Evolutionary conservation across 2,113 vertebrate genomes (phyloP).

Genomic region (Crotalus viridis): DNA sequence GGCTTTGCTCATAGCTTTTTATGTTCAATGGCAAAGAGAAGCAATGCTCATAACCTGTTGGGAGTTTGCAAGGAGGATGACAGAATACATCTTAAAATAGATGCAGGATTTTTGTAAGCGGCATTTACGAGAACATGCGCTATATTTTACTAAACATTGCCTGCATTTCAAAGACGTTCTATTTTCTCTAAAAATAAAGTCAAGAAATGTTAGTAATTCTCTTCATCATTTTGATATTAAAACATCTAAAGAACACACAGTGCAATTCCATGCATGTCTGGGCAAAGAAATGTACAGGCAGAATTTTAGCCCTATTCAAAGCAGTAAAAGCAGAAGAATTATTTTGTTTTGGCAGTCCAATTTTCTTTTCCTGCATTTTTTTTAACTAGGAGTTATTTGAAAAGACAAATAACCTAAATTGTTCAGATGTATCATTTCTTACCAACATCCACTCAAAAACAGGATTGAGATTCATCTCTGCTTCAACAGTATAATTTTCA

Average conservation of each 20-base stretch:
- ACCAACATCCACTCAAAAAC: background rate
- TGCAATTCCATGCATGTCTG: background rate
- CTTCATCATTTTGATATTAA: accelerated
- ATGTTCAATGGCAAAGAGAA: background rate
- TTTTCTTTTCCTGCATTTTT: background rate
- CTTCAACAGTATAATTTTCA: background rate
- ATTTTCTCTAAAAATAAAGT: background rate
- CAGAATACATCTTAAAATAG: slow-evolving; percentile 51
- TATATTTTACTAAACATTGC: background rate
- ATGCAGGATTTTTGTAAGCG: slow-evolving; percentile 30
- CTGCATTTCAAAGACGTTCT: background rate
- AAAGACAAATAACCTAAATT: background rate
- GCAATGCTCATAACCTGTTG: background rate
- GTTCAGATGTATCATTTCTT: background rate
- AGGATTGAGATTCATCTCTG: background rate
- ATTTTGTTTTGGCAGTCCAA: background rate
- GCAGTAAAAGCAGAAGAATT: background rate
- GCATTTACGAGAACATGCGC: background rate
- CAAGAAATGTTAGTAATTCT: background rate
- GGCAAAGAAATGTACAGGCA: background rate
- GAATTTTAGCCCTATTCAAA: background rate
- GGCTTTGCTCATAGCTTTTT: slow-evolving; percentile 8
- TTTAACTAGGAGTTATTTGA: background rate
- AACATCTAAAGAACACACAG: background rate
- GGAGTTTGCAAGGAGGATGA: slow-evolving; percentile 33